Conservation (phyloP, 2,113 vertebrate species). For the Equus przewalskii region DNA sequence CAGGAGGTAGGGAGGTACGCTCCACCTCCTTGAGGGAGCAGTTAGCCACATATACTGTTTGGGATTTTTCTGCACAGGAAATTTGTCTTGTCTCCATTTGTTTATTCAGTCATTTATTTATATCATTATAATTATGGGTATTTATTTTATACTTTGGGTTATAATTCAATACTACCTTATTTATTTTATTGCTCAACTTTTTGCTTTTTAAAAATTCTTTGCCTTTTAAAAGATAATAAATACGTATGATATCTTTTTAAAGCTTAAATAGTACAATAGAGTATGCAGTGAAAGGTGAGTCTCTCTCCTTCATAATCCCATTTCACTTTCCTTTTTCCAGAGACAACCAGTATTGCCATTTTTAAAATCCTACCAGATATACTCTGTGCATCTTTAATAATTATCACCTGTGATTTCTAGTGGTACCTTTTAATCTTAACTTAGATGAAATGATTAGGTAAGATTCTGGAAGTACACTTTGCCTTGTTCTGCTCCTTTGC, state of each 20-base stretch:
- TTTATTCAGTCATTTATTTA: not conserved
- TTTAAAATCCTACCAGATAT: not conserved
- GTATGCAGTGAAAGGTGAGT: not conserved
- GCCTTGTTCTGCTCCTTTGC: not conserved
- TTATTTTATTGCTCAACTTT: slow-evolving; percentile 33
- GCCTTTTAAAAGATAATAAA: not conserved
- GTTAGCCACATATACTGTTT: not conserved
- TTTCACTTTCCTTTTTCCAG: not conserved
- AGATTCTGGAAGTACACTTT: not conserved
- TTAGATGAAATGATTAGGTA: not conserved
- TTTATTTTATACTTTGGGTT: not conserved
- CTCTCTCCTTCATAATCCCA: not conserved
- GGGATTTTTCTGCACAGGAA: not conserved
- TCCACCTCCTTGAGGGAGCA: not conserved
- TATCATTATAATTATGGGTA: not conserved
- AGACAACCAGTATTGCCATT: not conserved
- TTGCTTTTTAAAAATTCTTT: not conserved
- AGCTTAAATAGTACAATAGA: not conserved
- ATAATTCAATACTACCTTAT: not conserved
- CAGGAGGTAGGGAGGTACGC: accelerated
- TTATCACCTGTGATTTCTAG: not conserved
- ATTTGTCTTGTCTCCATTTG: not conserved
- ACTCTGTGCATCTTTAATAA: not conserved
- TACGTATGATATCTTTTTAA: not conserved
- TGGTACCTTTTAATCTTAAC: not conserved